Conservation (phyloP, 1,140 invertebrate genomes). For the Pseudomyrmex concolor region DNA sequence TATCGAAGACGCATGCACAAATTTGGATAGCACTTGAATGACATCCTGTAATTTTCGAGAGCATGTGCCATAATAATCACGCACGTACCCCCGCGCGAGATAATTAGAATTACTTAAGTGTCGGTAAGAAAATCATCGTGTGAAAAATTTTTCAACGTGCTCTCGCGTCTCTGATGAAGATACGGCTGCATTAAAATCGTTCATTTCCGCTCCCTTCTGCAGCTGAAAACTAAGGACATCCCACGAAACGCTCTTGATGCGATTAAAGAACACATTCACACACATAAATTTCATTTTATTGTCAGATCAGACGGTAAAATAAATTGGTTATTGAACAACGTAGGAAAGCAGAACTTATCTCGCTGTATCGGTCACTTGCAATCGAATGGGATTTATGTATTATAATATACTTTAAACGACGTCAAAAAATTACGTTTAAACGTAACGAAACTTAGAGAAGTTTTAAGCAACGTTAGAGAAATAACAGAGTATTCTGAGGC, state of each 20-base stretch:
- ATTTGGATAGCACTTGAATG: slow-evolving; percentile 4
- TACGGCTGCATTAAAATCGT: slow-evolving; percentile 45
- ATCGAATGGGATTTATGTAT: no score
- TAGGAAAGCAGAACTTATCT: background rate
- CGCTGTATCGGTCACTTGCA: no score
- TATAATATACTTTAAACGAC: background rate
- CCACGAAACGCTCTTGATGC: slow-evolving; percentile 2
- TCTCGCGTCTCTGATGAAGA: slow-evolving; percentile 39
- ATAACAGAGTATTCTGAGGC: slow-evolving; percentile 4
- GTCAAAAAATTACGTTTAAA: background rate
- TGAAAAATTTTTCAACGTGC: slow-evolving; percentile 38
- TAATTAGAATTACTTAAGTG: slow-evolving; percentile 56
- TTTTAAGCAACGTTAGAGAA: background rate
- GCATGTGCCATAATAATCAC: slow-evolving; percentile 29
- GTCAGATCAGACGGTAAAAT: background rate
- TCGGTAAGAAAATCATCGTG: slow-evolving; percentile 46
- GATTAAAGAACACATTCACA: background rate
- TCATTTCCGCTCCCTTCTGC: slow-evolving; percentile 28
- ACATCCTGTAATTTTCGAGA: slow-evolving; percentile 56
- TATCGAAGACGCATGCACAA: background rate
- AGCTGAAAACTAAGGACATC: slow-evolving; percentile 11
- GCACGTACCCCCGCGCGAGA: slow-evolving; percentile 24
- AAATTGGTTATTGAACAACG: background rate
- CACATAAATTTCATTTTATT: background rate
- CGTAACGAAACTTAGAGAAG: no score